These are phyloP conservation scores for Pangasius larnaudii DNA, from an alignment of 2,797 vertebrate species.

Conservation along the genomic window DNA sequence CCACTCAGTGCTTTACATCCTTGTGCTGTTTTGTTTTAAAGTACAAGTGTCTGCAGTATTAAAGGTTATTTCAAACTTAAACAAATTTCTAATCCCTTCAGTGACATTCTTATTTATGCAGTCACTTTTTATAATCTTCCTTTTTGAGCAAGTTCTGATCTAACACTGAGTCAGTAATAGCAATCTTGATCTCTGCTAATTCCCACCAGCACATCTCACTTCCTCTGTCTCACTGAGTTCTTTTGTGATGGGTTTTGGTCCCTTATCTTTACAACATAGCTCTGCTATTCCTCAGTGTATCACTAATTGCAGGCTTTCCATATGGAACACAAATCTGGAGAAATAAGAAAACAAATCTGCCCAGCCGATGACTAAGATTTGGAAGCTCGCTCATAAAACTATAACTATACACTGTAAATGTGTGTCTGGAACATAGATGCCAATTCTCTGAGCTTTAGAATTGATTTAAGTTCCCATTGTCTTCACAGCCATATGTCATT, in stretches of 20 bases:
- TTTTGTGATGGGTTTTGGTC: neutral
- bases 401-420: constrained; percentile 10
- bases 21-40: too few relatives aligned
- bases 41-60: neutral
- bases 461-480: neutral
- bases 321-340: neutral
- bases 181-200: neutral
- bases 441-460: neutral
- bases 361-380: neutral
- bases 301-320: constrained; percentile 18
- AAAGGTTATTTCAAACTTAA: neutral
- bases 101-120: neutral
- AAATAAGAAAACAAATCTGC: constrained; percentile 11
- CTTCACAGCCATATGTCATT: constrained; percentile 34
- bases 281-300: constrained; percentile 8
- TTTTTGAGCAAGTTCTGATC: neutral
- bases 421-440: neutral
- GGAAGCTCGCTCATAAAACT: neutral
- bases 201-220: neutral
- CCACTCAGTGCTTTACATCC: neutral
- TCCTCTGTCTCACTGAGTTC: neutral
- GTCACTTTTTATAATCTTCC: neutral
- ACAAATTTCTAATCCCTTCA: constrained; percentile 1
- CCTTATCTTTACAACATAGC: constrained; percentile 14
- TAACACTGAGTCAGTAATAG: constrained; percentile 1